Conservation (phyloP, 2,888 invertebrate species). For the Melinaea marsaeus region DNA sequence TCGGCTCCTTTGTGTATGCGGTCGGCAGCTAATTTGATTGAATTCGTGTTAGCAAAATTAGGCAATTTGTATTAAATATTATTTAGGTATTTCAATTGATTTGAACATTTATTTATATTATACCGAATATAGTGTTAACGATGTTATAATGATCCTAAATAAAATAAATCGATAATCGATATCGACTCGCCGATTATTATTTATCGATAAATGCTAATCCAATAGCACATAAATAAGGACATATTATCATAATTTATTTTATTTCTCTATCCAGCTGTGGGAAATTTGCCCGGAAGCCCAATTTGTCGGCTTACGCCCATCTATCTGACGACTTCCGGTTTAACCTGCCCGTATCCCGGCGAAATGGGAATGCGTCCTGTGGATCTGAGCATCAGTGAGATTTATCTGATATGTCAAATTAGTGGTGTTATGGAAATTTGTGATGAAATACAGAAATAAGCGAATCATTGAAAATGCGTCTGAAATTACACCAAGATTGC, state of each 20-base stretch:
- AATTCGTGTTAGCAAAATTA: slow-evolving; percentile 32
- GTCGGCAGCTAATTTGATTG: slow-evolving; percentile 36
- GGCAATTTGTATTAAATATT: slow-evolving; percentile 32
- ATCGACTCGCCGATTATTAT: too few species aligned
- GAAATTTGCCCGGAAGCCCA: slow-evolving; percentile 54
- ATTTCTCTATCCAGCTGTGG: slow-evolving; percentile 16
- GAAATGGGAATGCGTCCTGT: slow-evolving; percentile 39
- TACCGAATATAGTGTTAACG: too few species aligned
- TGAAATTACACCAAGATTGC: background rate
- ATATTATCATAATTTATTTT: background rate
- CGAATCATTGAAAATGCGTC: background rate
- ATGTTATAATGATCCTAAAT: too few species aligned
- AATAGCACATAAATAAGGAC: slow-evolving; percentile 6
- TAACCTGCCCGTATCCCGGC: slow-evolving; percentile 32
- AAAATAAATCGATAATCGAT: too few species aligned
- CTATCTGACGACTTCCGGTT: slow-evolving; percentile 59
- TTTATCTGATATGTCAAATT: slow-evolving; percentile 7
- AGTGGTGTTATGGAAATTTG: background rate
- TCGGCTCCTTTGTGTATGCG: slow-evolving; percentile 29
- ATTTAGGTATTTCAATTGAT: background rate
- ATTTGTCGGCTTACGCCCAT: slow-evolving; percentile 66
- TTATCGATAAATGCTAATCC: slow-evolving; percentile 1
- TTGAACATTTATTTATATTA: too few species aligned
- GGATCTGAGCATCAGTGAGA: background rate
- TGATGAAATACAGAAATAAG: slow-evolving; percentile 2